Conservation (phyloP, 2,113 vertebrate species). For the Archocentrus centrarchus region DNA sequence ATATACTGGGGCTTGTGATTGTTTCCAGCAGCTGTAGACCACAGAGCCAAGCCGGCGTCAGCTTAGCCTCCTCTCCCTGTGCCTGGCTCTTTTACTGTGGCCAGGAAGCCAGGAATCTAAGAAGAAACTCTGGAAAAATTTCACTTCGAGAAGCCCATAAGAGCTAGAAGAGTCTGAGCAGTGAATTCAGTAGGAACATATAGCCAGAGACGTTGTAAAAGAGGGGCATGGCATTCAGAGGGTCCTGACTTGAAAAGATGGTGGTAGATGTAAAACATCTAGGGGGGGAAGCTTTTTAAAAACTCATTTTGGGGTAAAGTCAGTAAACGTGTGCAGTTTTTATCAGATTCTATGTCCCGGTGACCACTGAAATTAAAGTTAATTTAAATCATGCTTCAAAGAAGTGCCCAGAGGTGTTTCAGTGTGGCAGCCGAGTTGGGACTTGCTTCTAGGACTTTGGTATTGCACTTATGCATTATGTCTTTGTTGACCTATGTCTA, state of each 20-base stretch:
- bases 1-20: conserved; percentile 53
- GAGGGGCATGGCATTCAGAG: neutral
- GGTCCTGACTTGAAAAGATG: neutral
- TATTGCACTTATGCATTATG: neutral
- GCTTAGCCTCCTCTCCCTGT: conserved; percentile 40
- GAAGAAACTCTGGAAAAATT: conserved; percentile 69
- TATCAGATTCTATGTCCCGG: neutral
- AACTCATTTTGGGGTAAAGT: neutral
- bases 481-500: neutral
- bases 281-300: neutral
- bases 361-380: neutral
- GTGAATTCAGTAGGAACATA: conserved; percentile 13
- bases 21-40: conserved; percentile 73
- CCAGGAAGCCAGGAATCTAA: conserved; percentile 50
- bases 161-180: conserved; percentile 44
- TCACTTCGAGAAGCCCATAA: conserved; percentile 60
- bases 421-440: neutral
- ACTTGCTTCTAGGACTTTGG: neutral
- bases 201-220: neutral
- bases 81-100: conserved; percentile 52
- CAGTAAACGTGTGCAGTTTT: neutral
- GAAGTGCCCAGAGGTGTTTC: neutral
- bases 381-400: neutral
- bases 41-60: conserved; percentile 58
- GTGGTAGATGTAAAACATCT: neutral